Evolutionary conservation across 2,888 invertebrate genomes (phyloP).

Genomic region (Thecocarcelia acutangulata): DNA sequence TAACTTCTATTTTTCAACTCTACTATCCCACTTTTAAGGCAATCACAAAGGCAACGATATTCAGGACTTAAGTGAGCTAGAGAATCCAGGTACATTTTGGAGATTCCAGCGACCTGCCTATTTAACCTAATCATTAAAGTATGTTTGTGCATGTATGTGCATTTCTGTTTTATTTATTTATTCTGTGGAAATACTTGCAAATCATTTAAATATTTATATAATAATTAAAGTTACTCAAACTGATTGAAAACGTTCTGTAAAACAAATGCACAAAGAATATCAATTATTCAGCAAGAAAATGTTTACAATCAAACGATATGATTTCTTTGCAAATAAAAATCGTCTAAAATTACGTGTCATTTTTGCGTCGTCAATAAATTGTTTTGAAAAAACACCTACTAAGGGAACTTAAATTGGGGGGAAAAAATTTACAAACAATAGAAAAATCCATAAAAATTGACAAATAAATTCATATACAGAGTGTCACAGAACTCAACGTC

Average conservation of each 20-base stretch:
- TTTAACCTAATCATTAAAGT: no score
- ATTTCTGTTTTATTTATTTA: background rate
- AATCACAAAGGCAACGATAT: no score
- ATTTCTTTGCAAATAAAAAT: slow-evolving; percentile 42
- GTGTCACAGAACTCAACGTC: no score
- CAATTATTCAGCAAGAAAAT: slow-evolving; percentile 49
- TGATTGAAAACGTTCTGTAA: slow-evolving; percentile 21
- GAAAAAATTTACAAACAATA: slow-evolving; percentile 25
- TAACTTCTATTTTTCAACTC: no score
- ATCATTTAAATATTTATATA: slow-evolving; percentile 7
- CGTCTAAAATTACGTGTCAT: slow-evolving; percentile 59
- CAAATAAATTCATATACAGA: no score
- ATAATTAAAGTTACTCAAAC: background rate
- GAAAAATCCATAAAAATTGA: slow-evolving; percentile 2
- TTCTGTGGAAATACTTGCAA: background rate
- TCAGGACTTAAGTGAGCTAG: no score
- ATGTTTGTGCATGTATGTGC: no score
- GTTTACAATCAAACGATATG: slow-evolving; percentile 29
- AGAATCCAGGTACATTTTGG: no score
- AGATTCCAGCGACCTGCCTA: no score
- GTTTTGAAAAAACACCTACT: slow-evolving; percentile 15
- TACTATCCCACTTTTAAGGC: no score
- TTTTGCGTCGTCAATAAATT: slow-evolving; percentile 52
- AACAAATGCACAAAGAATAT: slow-evolving; percentile 40
- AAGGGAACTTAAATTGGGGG: background rate